Percentiles rank a stretch among this genome's conserved stretches.
Conservation (phyloP, 2,888 invertebrate genomes). For the Apocheima hispidaria region DNA sequence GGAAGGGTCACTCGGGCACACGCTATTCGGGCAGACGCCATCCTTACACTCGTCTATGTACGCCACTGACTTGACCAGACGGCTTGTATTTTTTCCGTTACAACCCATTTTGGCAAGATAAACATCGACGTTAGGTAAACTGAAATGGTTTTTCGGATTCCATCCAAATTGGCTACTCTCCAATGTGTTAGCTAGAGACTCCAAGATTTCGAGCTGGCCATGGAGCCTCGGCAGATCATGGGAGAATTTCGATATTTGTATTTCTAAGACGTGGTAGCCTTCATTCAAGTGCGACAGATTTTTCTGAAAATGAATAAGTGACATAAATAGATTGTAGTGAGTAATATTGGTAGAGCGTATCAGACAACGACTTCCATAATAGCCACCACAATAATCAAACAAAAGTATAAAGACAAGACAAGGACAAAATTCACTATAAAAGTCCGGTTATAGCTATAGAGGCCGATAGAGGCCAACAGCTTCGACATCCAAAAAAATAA, state of each 20-base stretch:
- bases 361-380: neutral
- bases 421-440: too few species aligned
- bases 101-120: conserved; percentile 45
- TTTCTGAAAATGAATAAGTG: conserved; percentile 59
- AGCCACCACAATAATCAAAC: neutral
- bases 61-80: conserved; percentile 23
- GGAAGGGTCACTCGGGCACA: too few species aligned
- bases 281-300: conserved; percentile 62
- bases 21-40: neutral
- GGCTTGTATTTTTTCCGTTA: conserved; percentile 41
- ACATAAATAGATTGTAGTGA: neutral
- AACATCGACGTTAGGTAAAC: conserved; percentile 60
- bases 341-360: neutral
- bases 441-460: too few species aligned
- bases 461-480: too few species aligned
- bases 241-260: conserved; percentile 61
- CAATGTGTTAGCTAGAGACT: conserved; percentile 61
- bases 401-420: too few species aligned
- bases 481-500: too few species aligned
- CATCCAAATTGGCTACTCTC: conserved; percentile 55
- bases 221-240: conserved; percentile 72
- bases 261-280: conserved; percentile 66
- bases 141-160: conserved; percentile 53
- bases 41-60: neutral
- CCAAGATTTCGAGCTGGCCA: conserved; percentile 71